Base-by-base conservation (phyloP, 2,888 invertebrate species). In the Ornithoptera alexandrae region DNA sequence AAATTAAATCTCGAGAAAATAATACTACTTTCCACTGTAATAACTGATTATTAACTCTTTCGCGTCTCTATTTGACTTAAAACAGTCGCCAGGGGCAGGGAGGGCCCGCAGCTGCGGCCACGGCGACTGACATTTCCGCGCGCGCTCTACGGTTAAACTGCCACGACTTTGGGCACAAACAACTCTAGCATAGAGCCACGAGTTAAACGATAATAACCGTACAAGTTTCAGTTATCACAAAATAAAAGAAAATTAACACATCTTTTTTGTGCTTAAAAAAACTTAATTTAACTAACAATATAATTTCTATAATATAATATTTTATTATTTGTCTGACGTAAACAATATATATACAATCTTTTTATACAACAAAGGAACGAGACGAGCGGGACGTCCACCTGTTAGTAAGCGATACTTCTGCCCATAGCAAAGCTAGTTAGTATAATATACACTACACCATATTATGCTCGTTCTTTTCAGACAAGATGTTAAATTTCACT, bases 41-140 rank as follows among this genome's bases (percentile, higher is more conserved):
- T 39, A 42, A 36, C 60, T 63, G 1, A 58, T 60, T 50, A 65
- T 56, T 56, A 63, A 17, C 64, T 30, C 46, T 62, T 69, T 66
- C 62, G 58, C 65, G 17, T 62, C 57, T 69, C 67, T 58, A 57
- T 36, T n/a, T 36, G n/a, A 42, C 22, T 57, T 46, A 12, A 57
- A 65, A 60, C 57, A 20, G 30, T 20, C 62, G 56, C 36, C 22
- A 59, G 5, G 77, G 78, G 79, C 77, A 79, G 74, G 77, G 74
- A 77, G 80, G 76, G 81, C 77, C 79, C 78, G 80, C 87, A 87
- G 85, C 86, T 86, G 88, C 79, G 72, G 69, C 73, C 68, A 66
- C 68, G 64, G 68, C 75, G 80, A 85, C 82, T 87, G 88, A 86
- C 88, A 84, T 87, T 87, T 88, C 87, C 88, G 83, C 78, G 78